Conservation (phyloP, 2,888 invertebrate genomes). For the Cerastis leucographa region DNA sequence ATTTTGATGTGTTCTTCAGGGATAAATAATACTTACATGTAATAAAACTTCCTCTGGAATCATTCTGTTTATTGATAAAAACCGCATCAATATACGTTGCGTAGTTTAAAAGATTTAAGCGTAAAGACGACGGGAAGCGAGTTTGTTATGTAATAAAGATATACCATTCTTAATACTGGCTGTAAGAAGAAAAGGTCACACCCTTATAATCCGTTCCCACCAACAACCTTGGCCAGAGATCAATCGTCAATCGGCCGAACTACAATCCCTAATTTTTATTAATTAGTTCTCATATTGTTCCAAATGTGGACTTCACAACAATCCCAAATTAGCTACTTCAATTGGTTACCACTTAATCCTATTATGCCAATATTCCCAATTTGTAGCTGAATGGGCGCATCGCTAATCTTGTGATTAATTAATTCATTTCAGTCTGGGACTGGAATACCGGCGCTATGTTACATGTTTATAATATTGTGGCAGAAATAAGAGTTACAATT, state of each 20-base stretch:
- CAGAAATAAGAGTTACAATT: neutral
- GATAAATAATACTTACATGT: too few relatives aligned
- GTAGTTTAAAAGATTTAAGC: too few relatives aligned
- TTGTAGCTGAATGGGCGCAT: slow-evolving; percentile 49
- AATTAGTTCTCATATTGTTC: slow-evolving; percentile 37
- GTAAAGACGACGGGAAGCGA: too few relatives aligned
- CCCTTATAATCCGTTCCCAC: slow-evolving; percentile 2
- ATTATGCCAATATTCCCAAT: slow-evolving; percentile 70
- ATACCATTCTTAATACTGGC: neutral
- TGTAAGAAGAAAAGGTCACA: neutral
- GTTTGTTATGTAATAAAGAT: neutral
- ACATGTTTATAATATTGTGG: neutral
- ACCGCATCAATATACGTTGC: too few relatives aligned
- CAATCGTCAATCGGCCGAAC: slow-evolving; percentile 2
- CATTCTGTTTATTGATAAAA: too few relatives aligned
- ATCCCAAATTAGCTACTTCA: slow-evolving; percentile 69
- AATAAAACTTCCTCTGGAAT: too few relatives aligned
- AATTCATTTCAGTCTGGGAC: slow-evolving; percentile 24
- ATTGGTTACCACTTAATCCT: slow-evolving; percentile 78
- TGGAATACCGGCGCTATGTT: slow-evolving; percentile 7
- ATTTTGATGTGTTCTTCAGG: too few relatives aligned
- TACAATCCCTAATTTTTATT: slow-evolving; percentile 21
- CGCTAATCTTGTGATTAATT: slow-evolving; percentile 51
- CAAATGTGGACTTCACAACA: slow-evolving; percentile 35
- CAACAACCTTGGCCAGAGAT: slow-evolving; percentile 1